Percentiles rank a stretch among this genome's conserved stretches.
Evolutionary conservation across 1,140 invertebrate genomes (phyloP).

Genomic region (Trachymyrmex cornetzi): DNA sequence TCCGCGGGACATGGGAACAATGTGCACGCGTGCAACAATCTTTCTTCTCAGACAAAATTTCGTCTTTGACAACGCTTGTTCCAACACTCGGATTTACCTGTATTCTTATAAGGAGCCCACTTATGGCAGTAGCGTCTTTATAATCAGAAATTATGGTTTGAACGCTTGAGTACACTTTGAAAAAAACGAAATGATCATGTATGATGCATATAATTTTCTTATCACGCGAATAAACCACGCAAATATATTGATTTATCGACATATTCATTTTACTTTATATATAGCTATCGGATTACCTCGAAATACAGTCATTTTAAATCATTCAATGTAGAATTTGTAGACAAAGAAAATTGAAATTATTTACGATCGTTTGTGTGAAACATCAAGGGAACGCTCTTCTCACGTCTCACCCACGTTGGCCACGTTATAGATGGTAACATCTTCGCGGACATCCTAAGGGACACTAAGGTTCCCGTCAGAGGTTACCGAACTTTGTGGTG

Average conservation of each 20-base stretch:
- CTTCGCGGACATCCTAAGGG: not conserved
- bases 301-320: not conserved
- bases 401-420: not conserved
- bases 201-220: conserved; percentile 7
- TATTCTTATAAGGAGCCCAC: not conserved
- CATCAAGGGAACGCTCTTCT: not conserved
- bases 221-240: not conserved
- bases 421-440: not conserved
- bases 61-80: not conserved
- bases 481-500: conserved; percentile 79
- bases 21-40: not conserved
- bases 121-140: not conserved
- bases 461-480: conserved; percentile 31
- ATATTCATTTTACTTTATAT: not conserved
- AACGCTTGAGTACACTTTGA: not conserved
- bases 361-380: not conserved
- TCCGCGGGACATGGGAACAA: conserved; percentile 38
- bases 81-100: not conserved
- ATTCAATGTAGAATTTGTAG: not conserved
- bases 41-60: not conserved
- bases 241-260: conserved; percentile 33
- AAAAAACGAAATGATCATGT: not conserved
- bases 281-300: not conserved
- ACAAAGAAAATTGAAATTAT: not conserved
- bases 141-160: not conserved